Evolutionary conservation across 2,797 vertebrate genomes (phyloP).

Genomic region (Gastrophryne carolinensis): DNA sequence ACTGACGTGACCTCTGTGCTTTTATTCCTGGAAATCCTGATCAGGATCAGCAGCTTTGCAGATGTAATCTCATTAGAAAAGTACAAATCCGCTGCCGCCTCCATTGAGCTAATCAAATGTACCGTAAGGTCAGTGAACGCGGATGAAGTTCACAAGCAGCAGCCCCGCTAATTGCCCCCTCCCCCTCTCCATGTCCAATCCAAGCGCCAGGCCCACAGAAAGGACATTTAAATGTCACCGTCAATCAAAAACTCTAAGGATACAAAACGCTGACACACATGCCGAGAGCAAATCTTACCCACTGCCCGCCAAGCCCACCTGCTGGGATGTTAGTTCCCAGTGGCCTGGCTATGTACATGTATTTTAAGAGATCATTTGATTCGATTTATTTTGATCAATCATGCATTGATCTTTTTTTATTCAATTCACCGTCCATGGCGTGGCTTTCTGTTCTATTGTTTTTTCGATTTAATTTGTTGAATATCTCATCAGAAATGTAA

Average conservation of each 20-base stretch:
- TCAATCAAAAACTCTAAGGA: not conserved
- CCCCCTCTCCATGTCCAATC: slow-evolving; percentile 52
- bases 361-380: too few relatives aligned
- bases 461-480: too few relatives aligned
- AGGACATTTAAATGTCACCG: slow-evolving; percentile 67
- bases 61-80: slow-evolving; percentile 40
- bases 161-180: slow-evolving; percentile 32
- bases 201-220: slow-evolving; percentile 34
- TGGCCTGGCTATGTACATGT: too few relatives aligned
- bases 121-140: not conserved
- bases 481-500: too few relatives aligned
- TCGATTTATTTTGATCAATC: too few relatives aligned
- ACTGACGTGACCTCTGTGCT: not conserved
- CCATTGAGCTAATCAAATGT: slow-evolving; percentile 37
- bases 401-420: too few relatives aligned
- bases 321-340: too few relatives aligned
- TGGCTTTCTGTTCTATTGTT: too few relatives aligned
- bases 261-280: too few relatives aligned
- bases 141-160: not conserved
- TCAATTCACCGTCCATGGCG: too few relatives aligned
- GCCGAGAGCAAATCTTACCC: too few relatives aligned
- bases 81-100: slow-evolving; percentile 28
- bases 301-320: too few relatives aligned
- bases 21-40: not conserved
- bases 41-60: slow-evolving; percentile 1